Base-by-base conservation (phyloP, 2,888 invertebrate species). In the Allygus modestus region DNA sequence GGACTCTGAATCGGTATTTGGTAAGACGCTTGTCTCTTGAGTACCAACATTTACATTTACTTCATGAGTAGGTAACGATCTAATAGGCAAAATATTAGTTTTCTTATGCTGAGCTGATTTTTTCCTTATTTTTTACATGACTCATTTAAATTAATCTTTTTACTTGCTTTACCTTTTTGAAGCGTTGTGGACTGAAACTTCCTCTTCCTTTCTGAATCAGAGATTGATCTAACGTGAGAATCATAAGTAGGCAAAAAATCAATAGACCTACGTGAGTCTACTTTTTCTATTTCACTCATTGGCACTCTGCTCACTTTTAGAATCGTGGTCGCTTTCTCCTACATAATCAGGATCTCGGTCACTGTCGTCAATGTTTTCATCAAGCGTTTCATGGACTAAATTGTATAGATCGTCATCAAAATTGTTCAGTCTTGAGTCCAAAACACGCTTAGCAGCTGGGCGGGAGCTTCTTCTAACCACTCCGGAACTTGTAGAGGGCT, bases 101-200 rank as follows among this genome's bases (percentile, higher is more conserved):
- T 71, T 71, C 20, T 71, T 71, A 71, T 71, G n/a, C 26, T 71
- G 28, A 71, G 71, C 71, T 71, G 26, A 71, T 20, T 28, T 71
- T 71, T 71, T 71, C 71, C 71, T 71, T 23, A 71, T 71, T 71
- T 26, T 71, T 71, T 26, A 71, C 23, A 71, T 71, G 23, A 5
- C 65, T 86, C 81, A 31, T 41, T 75, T 37, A 87, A 87, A 12
- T 28, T 28, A 71, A 28, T 71, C 26, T 26, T 12, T 71, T 71
- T 12, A 28, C 26, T 71, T 71, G 31, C 71, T 71, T 26, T 71
- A 71, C 71, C 71, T 71, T 71, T 71, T 26, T 71, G 71, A 41
- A 71, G 71, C 33, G n/a, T 71, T 71, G 71, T 71, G 71, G 71
- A 71, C 71, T 71, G 26, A 71, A 71, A 71, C 26, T 71, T 71